phyloP scores from a whole-genome alignment of 2,888 invertebrate species.

The Dasypolia templi region DNA sequence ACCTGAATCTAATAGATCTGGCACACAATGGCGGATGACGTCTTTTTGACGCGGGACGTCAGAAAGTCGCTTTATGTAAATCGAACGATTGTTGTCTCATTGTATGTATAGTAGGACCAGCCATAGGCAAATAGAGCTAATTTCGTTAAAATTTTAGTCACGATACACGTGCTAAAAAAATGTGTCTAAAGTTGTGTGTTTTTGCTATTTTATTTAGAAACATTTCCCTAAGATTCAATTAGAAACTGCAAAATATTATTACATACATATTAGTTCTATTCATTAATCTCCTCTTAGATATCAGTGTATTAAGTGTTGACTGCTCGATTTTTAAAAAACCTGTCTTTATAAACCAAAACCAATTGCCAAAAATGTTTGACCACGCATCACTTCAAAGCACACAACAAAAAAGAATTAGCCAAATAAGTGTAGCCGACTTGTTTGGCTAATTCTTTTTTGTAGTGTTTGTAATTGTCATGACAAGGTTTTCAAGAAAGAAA shows the following conservation, averaged over 20 bases:
- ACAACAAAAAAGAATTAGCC: too few species aligned
- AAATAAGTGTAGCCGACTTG: too few species aligned
- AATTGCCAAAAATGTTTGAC: too few species aligned
- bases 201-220: not conserved
- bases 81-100: not conserved
- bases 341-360: too few species aligned
- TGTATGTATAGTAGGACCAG: not conserved
- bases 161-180: too few species aligned
- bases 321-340: not conserved
- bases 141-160: not conserved
- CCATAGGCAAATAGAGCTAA: not conserved
- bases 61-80: constrained; percentile 6
- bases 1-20: constrained; percentile 39
- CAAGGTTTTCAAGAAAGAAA: too few species aligned
- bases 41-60: constrained; percentile 21
- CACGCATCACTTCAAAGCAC: too few species aligned
- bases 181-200: not conserved
- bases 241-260: not conserved
- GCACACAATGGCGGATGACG: constrained; percentile 42
- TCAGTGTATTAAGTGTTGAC: not conserved
- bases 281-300: not conserved
- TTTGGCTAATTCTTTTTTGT: too few species aligned
- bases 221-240: not conserved
- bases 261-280: not conserved
- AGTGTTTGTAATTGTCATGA: too few species aligned